A percentile compares a stretch with the other conserved stretches of the same genome.
Conservation (phyloP, 2,797 vertebrate genomes). For the Brachymystax lenok region DNA sequence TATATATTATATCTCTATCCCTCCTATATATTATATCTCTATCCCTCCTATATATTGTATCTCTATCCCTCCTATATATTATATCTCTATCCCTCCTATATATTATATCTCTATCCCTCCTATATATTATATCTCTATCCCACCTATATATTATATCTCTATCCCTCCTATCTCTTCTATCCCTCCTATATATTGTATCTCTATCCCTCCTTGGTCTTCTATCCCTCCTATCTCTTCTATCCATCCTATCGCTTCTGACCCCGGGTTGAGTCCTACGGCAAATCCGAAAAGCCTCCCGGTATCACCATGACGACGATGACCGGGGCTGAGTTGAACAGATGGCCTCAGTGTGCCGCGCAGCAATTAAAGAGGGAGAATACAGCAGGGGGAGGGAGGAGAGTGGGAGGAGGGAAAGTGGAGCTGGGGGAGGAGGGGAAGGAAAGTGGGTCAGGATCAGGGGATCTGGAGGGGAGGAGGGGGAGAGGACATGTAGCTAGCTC, state of each 20-base stretch:
- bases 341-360: slow-evolving; percentile 85
- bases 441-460: too few relatives aligned
- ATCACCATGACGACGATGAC: slow-evolving; percentile 83
- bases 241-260: slow-evolving; percentile 67
- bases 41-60: too few relatives aligned
- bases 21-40: too few relatives aligned
- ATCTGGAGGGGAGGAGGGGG: neutral
- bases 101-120: too few relatives aligned
- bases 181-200: too few relatives aligned
- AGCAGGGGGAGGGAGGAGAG: neutral
- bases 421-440: slow-evolving; percentile 20
- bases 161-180: too few relatives aligned
- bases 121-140: too few relatives aligned
- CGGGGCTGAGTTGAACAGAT: slow-evolving; percentile 84
- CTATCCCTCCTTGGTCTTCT: neutral
- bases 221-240: slow-evolving; percentile 43
- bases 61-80: too few relatives aligned
- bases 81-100: too few relatives aligned
- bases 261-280: slow-evolving; percentile 58
- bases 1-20: too few relatives aligned
- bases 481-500: slow-evolving; percentile 51
- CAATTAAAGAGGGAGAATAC: slow-evolving; percentile 78
- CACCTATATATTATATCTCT: too few relatives aligned
- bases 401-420: neutral
- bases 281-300: slow-evolving; percentile 90